These are phyloP conservation scores for Hucho hucho DNA, from an alignment of 2,113 vertebrate genomes.

Conservation along the genomic window DNA sequence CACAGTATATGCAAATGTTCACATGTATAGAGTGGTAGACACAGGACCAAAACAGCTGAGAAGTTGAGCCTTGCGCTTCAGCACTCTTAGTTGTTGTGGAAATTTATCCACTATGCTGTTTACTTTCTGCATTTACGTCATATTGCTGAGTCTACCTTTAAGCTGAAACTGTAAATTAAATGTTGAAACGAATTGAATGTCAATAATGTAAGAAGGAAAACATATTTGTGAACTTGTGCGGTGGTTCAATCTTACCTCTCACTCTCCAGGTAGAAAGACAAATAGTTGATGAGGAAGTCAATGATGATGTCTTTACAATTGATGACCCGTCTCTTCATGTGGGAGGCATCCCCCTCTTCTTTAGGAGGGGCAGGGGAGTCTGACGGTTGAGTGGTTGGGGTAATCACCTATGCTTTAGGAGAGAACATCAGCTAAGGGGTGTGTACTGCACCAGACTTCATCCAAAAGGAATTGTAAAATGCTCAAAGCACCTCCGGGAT, in stretches of 20 bases:
- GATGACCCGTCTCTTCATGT: background rate
- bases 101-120: no score
- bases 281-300: conserved; percentile 16
- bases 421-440: background rate
- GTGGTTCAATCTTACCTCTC: conserved; percentile 4
- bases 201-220: conserved; percentile 12
- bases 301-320: conserved; percentile 10
- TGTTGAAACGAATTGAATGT: no score
- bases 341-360: background rate
- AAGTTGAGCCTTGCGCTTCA: no score
- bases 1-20: no score
- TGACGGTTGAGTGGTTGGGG: no score
- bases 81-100: no score
- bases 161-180: no score
- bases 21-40: no score
- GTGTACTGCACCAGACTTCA: background rate
- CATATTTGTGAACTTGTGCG: background rate
- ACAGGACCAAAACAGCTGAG: no score
- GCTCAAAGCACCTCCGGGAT: background rate
- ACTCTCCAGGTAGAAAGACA: conserved; percentile 19
- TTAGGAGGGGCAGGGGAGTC: background rate
- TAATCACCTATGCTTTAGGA: background rate
- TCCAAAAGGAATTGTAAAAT: conserved; percentile 16
- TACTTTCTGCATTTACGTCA: no score
- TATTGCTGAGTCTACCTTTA: no score